Percentiles rank a stretch among this genome's conserved stretches.
Conservation (phyloP, 2,888 invertebrate genomes). For the Gastrophysa polygoni region DNA sequence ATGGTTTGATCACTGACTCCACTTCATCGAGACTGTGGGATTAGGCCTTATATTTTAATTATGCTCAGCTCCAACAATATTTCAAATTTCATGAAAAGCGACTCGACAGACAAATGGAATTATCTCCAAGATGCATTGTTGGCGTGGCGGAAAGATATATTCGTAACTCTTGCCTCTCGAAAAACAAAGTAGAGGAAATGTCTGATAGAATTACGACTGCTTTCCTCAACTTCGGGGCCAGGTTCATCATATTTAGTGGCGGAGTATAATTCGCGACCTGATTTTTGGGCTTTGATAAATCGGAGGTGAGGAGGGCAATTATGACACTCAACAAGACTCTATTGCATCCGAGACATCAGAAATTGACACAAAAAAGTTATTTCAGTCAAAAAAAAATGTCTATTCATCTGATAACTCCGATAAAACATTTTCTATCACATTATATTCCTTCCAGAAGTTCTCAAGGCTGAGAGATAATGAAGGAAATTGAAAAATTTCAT, state of each 20-base stretch:
- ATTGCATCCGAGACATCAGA: too few relatives aligned
- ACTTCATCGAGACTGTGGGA: background rate
- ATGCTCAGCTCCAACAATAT: constrained; percentile 21
- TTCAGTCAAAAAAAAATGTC: too few relatives aligned
- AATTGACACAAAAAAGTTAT: too few relatives aligned
- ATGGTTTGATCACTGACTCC: background rate
- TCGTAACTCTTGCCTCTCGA: constrained; percentile 29
- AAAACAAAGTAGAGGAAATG: constrained; percentile 19
- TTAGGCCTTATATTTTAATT: too few relatives aligned
- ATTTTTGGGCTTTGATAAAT: too few relatives aligned
- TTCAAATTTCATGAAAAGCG: constrained; percentile 32
- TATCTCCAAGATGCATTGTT: constrained; percentile 32
- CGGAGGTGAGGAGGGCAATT: too few relatives aligned
- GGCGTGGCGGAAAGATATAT: constrained; percentile 33
- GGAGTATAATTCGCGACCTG: background rate
- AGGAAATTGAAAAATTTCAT: too few relatives aligned
- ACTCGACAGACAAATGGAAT: constrained; percentile 32
- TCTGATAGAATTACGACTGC: background rate
- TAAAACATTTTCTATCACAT: too few relatives aligned
- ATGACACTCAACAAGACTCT: too few relatives aligned
- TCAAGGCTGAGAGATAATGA: too few relatives aligned
- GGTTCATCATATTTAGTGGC: background rate
- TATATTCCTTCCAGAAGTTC: too few relatives aligned
- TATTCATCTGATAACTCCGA: too few relatives aligned
- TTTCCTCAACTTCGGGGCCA: background rate